These are phyloP conservation scores for Helleia helle DNA, from an alignment of 2,888 invertebrate genomes.

Conservation along the genomic window DNA sequence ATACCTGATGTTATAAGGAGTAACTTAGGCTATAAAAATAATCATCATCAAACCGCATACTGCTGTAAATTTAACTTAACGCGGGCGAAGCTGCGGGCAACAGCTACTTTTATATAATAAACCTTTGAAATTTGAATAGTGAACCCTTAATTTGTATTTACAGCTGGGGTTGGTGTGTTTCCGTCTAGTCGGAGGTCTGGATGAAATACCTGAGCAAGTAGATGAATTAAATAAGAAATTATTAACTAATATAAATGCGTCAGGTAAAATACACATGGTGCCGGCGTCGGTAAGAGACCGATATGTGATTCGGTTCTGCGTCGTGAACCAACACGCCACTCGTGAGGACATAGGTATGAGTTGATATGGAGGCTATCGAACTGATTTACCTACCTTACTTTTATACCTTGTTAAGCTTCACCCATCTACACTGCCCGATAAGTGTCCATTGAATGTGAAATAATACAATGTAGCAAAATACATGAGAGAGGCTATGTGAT, in stretches of 20 bases:
- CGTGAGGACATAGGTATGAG: slow-evolving; percentile 83
- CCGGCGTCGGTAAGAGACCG: slow-evolving; percentile 92
- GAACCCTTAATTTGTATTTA: slow-evolving; percentile 14
- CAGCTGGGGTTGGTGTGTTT: slow-evolving; percentile 95
- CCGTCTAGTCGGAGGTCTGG: slow-evolving; percentile 80
- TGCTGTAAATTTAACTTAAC: too few species aligned
- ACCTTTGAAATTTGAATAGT: too few species aligned
- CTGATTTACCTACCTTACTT: background rate
- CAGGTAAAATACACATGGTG: slow-evolving; percentile 97
- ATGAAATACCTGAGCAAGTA: slow-evolving; percentile 47
- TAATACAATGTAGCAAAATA: too few species aligned
- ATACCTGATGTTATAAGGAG: too few species aligned
- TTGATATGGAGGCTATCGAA: background rate
- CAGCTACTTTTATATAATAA: too few species aligned
- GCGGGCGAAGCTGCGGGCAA: too few species aligned
- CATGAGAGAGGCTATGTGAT: too few species aligned
- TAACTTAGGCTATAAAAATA: too few species aligned
- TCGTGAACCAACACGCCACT: slow-evolving; percentile 91
- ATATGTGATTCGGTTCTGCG: slow-evolving; percentile 95
- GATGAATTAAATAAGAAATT: slow-evolving; percentile 91
- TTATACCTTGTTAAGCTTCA: background rate
- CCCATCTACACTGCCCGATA: too few species aligned
- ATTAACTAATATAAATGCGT: slow-evolving; percentile 93
- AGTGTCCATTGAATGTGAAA: too few species aligned
- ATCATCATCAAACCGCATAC: too few species aligned